Evolutionary conservation across 2,888 invertebrate species (phyloP), one percentile per base, ranked within the genome.

Genomic region (Unio pictorum): DNA sequence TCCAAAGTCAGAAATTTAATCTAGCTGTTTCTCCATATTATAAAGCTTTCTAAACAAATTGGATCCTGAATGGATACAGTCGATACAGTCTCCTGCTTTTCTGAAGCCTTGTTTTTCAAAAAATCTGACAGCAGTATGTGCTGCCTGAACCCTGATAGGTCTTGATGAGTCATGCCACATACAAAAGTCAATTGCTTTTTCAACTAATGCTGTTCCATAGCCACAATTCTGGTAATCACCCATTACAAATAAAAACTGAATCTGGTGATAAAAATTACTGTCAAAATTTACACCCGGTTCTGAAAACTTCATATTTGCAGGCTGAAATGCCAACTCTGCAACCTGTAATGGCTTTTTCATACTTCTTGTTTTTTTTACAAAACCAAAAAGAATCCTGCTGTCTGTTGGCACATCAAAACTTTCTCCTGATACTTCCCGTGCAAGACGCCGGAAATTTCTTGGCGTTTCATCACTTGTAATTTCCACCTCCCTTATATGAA

Each of bases 361-460:
- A 45, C 45, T 11, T 4, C 11, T 34, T 57, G 65, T 59, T 20
- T 68, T 61, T n/a, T 69, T 72, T 28, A 74, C 69, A 66, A 79
- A 81, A 26, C 70, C 69, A 69, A 84, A 79, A 7, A 81, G 30
- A n/a, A 81, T 72, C 11, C 62, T 34, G 60, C 81, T 80, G 5
- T 80, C 74, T 55, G 81, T 81, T n/a, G 82, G 84, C 7, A 81
- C 73, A 64, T 84, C 82, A 73, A 74, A 84, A 1, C 75, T 76
- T 63, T 78, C 79, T 15, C 82, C 71, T 30, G 80, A 76, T 1
- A 82, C 79, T n/a, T 84, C 80, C 55, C 84, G 57, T n/a, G 84
- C 75, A 23, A 84, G 65, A 62, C 74, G 77, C 57, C 82, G 73
- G 65, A 84, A 84, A 34, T 80, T 81, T 54, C 71, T 71, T 69